These are phyloP conservation scores for Austrofundulus limnaeus DNA, from an alignment of 2,113 vertebrate species.

Conservation along the genomic window DNA sequence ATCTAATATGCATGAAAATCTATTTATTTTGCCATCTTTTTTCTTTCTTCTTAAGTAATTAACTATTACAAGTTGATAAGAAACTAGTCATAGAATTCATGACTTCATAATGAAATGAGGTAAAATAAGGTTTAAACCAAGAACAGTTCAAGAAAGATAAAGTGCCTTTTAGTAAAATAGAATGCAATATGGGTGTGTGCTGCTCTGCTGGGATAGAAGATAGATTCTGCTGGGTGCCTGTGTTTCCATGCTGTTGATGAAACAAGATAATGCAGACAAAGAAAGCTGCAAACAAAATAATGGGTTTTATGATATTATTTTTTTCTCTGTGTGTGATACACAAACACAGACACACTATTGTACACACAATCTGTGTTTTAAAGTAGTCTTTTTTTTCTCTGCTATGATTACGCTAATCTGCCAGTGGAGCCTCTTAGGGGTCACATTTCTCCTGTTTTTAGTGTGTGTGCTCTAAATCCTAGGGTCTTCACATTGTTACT, in stretches of 20 bases:
- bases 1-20: too few relatives aligned
- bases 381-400: constrained; percentile 55
- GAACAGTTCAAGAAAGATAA: background rate
- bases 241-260: too few relatives aligned
- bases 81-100: background rate
- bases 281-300: too few relatives aligned
- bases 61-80: background rate
- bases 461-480: constrained; percentile 6
- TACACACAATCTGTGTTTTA: constrained; percentile 42
- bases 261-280: too few relatives aligned
- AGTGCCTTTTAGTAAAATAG: too few relatives aligned
- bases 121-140: too few relatives aligned
- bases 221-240: too few relatives aligned
- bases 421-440: constrained; percentile 58
- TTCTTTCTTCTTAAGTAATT: too few relatives aligned
- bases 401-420: constrained; percentile 72
- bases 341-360: constrained; percentile 1
- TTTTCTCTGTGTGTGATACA: background rate
- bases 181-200: too few relatives aligned
- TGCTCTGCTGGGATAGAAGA: too few relatives aligned
- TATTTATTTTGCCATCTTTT: too few relatives aligned
- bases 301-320: too few relatives aligned
- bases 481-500: constrained; percentile 60
- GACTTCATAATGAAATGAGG: background rate
- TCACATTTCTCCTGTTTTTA: constrained; percentile 31